These are phyloP conservation scores for Eurois occulta DNA, from an alignment of 2,888 invertebrate species.

Conservation along the genomic window DNA sequence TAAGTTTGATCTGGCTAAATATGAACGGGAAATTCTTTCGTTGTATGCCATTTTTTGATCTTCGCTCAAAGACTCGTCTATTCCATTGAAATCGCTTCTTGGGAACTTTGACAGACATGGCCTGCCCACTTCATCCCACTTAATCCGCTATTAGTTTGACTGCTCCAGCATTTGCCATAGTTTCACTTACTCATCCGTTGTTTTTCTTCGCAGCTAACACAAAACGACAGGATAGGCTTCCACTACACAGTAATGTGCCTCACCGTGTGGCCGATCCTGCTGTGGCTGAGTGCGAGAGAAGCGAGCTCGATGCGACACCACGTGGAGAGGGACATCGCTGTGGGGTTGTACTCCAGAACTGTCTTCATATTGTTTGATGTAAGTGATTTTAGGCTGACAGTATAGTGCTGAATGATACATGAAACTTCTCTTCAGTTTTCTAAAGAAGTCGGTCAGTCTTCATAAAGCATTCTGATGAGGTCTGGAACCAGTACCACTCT, in stretches of 20 bases:
- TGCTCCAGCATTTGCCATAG: background rate
- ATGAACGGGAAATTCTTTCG: background rate
- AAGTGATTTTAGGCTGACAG: slow-evolving; percentile 66
- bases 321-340: slow-evolving; percentile 95
- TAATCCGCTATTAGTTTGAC: background rate
- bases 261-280: slow-evolving; percentile 94
- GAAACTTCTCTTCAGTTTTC: background rate
- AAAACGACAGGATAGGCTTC: slow-evolving; percentile 96
- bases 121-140: background rate
- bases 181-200: background rate
- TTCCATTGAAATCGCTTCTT: background rate
- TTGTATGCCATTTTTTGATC: background rate
- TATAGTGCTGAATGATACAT: background rate
- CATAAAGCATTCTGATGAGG: background rate
- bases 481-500: background rate
- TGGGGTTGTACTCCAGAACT: slow-evolving; percentile 94
- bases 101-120: background rate
- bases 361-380: slow-evolving; percentile 96
- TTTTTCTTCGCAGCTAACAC: slow-evolving; percentile 88
- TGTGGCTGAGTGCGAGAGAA: slow-evolving; percentile 91
- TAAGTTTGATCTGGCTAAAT: background rate
- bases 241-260: slow-evolving; percentile 96
- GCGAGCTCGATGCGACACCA: slow-evolving; percentile 90
- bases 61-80: background rate
- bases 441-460: background rate